Evolutionary conservation across 2,888 invertebrate genomes (phyloP), one percentile per base, ranked within the genome.

Genomic region (Cabera pusaria): DNA sequence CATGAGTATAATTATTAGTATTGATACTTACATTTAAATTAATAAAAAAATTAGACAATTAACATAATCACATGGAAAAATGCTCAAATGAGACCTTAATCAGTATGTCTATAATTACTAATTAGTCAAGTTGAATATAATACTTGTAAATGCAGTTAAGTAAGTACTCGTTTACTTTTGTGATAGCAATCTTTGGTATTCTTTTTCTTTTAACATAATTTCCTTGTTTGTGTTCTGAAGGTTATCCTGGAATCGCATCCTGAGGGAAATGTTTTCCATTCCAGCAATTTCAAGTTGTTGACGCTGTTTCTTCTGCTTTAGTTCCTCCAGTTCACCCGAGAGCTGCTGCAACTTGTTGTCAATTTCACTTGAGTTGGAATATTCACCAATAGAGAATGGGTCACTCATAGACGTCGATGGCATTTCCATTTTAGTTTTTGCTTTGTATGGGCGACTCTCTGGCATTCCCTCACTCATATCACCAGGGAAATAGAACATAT

Each of bases 271-370:
- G 75, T 97, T 97, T 66, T 97, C 96, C 67, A 97, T 95, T 28
- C 93, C 94, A 8, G 94, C 92, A 45, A 97, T 93, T 78, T 97
- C 96, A 51, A 93, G 91, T 63, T 97, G 96, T 49, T 96, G 96
- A 57, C 95, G 93, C 33, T 93, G 92, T 43, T 95, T 90, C 32
- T 94, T 91, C 19, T 92, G 91, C 59, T 93, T 93, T 5, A 97
- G 77, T 49, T 96, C 95, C 9, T 92, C 92, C 26, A 97, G 80
- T 71, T 97, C 95, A 5, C 92, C 83, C 28, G 93, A 91, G 2
- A 97, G 72, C 53, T 94, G 93, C 33, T 93, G 92, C 51, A 97
- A 90, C 54, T 95, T 92, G 1, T 23, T 31, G n/a, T 42, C 42
- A 24, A 41, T 27, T 1, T 51, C 48, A 27, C 27, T 40, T 2